These are phyloP conservation scores for Podarcis muralis DNA, from an alignment of 2,113 vertebrate species.

Conservation along the genomic window DNA sequence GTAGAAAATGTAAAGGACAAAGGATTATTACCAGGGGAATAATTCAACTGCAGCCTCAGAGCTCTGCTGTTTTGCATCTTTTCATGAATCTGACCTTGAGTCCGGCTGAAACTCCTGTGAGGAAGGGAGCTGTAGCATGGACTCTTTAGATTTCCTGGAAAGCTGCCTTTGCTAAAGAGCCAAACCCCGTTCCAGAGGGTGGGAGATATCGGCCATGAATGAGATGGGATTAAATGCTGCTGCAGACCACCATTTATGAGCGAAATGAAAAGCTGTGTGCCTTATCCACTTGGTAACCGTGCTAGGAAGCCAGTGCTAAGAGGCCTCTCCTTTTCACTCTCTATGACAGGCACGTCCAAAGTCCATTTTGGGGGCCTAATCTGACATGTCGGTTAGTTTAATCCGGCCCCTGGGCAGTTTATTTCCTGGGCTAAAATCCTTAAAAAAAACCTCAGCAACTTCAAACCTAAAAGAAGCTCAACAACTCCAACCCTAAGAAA, in stretches of 20 bases:
- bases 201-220: background rate
- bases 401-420: too few species aligned
- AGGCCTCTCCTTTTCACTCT: background rate
- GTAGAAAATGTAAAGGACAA: conserved; percentile 23
- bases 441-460: too few species aligned
- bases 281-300: background rate
- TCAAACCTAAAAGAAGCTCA: too few species aligned
- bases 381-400: too few species aligned
- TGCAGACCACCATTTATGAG: background rate
- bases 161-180: background rate
- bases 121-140: background rate
- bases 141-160: background rate
- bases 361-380: too few species aligned
- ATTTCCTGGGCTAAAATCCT: too few species aligned
- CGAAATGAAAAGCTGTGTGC: background rate
- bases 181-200: background rate
- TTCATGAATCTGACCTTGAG: background rate
- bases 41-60: conserved; percentile 10
- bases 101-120: background rate
- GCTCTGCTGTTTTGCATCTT: conserved; percentile 20
- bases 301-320: background rate
- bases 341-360: too few species aligned
- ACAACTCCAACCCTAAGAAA: too few species aligned
- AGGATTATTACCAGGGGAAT: conserved; percentile 19
- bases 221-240: background rate